Percentiles rank a stretch among this genome's conserved stretches.
These are phyloP conservation scores for Venturia canescens DNA, from an alignment of 1,140 invertebrate genomes.

Conservation along the genomic window DNA sequence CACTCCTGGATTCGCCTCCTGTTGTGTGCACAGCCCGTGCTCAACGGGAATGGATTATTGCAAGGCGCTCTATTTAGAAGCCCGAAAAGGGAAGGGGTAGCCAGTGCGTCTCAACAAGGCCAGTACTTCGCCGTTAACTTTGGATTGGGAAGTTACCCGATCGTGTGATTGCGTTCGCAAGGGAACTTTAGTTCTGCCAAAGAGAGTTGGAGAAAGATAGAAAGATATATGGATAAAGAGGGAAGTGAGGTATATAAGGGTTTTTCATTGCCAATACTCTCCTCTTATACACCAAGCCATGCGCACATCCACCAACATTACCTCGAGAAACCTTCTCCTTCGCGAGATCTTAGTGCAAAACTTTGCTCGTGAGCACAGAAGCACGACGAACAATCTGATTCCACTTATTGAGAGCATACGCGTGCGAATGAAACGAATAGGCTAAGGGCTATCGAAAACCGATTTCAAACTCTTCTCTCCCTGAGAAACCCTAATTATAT, in stretches of 20 bases:
- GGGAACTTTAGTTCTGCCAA: slow-evolving; percentile 35
- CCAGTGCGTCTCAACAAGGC: slow-evolving; percentile 39
- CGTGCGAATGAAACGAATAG: slow-evolving; percentile 32
- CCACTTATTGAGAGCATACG: slow-evolving; percentile 39
- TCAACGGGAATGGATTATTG: not conserved
- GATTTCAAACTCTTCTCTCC: slow-evolving; percentile 1
- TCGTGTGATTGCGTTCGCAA: slow-evolving; percentile 66
- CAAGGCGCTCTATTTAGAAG: not conserved
- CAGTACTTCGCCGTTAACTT: slow-evolving; percentile 60
- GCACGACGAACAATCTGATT: slow-evolving; percentile 39
- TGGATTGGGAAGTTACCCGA: slow-evolving; percentile 68
- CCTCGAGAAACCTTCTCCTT: slow-evolving; percentile 30
- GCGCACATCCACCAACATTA: slow-evolving; percentile 60
- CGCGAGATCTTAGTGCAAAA: slow-evolving; percentile 19
- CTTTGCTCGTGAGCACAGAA: slow-evolving; percentile 33
- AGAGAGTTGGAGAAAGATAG: slow-evolving; percentile 2
- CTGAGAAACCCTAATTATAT: not conserved
- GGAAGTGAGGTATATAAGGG: slow-evolving; percentile 24
- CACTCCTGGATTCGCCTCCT: not conserved
- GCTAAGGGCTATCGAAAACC: not conserved
- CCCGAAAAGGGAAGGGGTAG: not conserved
- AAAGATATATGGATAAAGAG: slow-evolving; percentile 30
- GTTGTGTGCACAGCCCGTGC: slow-evolving; percentile 19
- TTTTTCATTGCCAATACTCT: slow-evolving; percentile 46
- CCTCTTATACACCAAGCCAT: slow-evolving; percentile 34